Evolutionary conservation across 2,888 invertebrate species (phyloP).

Genomic region (Argyra leucocephala): DNA sequence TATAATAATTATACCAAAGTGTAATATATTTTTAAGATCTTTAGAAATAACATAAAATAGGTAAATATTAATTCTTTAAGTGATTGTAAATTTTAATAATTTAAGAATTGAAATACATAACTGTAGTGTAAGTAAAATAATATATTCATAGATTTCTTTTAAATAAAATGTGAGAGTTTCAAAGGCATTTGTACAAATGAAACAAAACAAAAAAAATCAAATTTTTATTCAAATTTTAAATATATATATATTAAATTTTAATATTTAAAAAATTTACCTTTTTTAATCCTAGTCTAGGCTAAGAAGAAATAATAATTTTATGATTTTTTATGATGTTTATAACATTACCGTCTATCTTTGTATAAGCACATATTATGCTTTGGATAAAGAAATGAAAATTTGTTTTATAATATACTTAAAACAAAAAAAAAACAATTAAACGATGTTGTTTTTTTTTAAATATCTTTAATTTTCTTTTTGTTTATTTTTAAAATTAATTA

Average conservation of each 20-base stretch:
- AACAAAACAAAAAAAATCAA: not conserved
- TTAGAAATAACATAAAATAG: not conserved
- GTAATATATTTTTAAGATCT: not conserved
- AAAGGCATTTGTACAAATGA: not conserved
- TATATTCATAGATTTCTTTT: not conserved
- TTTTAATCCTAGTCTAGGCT: not conserved
- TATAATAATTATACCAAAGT: conserved; percentile 2
- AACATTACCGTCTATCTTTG: not conserved
- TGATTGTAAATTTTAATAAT: not conserved
- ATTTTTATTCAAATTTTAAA: conserved; percentile 3
- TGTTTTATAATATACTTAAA: not conserved
- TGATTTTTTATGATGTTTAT: conserved; percentile 2
- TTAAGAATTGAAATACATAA: not conserved
- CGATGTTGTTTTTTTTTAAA: not conserved
- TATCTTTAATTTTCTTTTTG: no score
- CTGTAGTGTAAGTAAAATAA: not conserved
- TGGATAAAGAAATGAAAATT: not conserved
- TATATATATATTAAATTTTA: not conserved
- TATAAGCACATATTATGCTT: not conserved
- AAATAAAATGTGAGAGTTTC: not conserved
- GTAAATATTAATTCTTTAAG: not conserved
- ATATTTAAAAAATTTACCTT: not conserved
- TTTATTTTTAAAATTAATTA: no score
- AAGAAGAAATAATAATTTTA: not conserved
- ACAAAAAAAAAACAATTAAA: not conserved